Evolutionary conservation across 1,140 invertebrate species (phyloP), one percentile per base, ranked within the genome.

Genomic region (Daktulosphaira vitifoliae): DNA sequence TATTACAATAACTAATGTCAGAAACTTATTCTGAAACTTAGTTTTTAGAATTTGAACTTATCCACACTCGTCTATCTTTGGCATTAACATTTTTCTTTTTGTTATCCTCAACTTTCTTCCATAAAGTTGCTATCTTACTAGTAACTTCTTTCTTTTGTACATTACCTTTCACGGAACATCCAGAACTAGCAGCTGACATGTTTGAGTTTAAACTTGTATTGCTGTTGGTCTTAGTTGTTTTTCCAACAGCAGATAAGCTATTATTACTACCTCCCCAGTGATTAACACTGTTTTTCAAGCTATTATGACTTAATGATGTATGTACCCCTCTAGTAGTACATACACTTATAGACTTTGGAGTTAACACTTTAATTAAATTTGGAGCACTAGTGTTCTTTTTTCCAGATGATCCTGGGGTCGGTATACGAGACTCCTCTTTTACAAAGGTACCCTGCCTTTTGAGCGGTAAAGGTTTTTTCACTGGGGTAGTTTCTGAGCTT

Each of bases 121-220:
- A 93, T 13, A 95, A 77, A 71, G 81, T 88, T 1, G 90, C 88
- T 42, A 94, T 92, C 73, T 90, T 91, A 73, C 90, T 92, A 2
- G 87, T 84, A 1, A 89, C 83, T 67, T 88, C 85, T 73, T 68
- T 78, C 75, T 69, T 74, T 75, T 67, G 72, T 68, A 67, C 49
- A 20, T 56, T 29, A 33, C 66, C 67, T 15, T 70, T 70, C 20
- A 69, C 66, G 13, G 71, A 66, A 22, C 33, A 56, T 13, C 53
- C 48, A 16, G 68, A 62, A 50, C 56, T 65, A 13, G 66, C 37
- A 9, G 66, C 69, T 18, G 75, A 79, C 13, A 78, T 72, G 37
- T 76, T 78, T 0, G 81, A 82, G 68, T 82, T 81, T 64, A 86
- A 76, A 72, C 82, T 81, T 25, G 83, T 78, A 71, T 84, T 82